phyloP scores from a whole-genome alignment of 2,797 vertebrate genomes.

The Lepus townsendii region DNA sequence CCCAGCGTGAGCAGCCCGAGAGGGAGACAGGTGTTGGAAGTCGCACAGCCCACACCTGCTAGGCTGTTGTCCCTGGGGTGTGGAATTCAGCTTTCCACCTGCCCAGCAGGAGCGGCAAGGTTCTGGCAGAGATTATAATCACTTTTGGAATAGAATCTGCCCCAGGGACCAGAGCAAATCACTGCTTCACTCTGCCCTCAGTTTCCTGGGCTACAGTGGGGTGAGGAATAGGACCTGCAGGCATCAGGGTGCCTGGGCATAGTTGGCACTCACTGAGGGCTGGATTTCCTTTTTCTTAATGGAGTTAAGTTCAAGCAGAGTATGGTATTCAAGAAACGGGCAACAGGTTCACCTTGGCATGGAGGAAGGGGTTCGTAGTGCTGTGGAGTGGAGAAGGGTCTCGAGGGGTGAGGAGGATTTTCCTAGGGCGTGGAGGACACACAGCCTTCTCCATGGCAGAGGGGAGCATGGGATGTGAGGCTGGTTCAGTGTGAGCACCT shows the following conservation, averaged over 20 bases:
- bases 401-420: background rate
- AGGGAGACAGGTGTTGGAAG: background rate
- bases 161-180: background rate
- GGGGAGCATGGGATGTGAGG: accelerated
- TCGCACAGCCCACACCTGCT: background rate
- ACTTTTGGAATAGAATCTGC: background rate
- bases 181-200: too few relatives aligned
- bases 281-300: background rate
- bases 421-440: too few relatives aligned
- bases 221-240: background rate
- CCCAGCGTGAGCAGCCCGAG: background rate
- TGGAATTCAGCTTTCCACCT: background rate
- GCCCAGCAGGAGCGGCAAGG: too few relatives aligned
- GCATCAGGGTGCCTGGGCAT: background rate
- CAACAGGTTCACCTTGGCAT: background rate
- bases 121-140: background rate
- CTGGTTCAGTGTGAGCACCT: accelerated
- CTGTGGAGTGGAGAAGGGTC: background rate
- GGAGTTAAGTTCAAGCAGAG: background rate
- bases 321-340: background rate
- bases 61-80: background rate
- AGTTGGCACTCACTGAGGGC: background rate
- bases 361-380: background rate
- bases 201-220: background rate
- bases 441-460: background rate